Base-by-base conservation (phyloP, 2,113 vertebrate species). In the Pseudorasbora parva region DNA sequence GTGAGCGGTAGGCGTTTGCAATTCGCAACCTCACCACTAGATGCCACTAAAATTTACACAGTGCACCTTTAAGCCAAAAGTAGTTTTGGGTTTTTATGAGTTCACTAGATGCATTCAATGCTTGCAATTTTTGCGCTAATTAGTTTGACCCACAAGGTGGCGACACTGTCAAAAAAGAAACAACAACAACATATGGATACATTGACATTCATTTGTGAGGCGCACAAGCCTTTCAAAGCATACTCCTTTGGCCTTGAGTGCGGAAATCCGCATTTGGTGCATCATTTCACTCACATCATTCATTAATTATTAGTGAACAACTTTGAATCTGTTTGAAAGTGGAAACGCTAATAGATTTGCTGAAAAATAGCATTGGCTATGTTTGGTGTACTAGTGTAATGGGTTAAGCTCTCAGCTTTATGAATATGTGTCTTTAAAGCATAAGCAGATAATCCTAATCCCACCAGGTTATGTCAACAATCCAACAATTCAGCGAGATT, bases 371-470 rank as follows among this genome's bases (percentile, higher is more conserved):
- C 51, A 14, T 47, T n/a, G 21, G 68, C 33, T 51, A 19, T 66
- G 30, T 41, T 21, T 41, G 21, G 33, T 41, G 87, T 87, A 91
- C 88, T 90, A 88, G 79, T 87, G 88, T 91, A 92, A 92, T 90
- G 91, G 91, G 91, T 93, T 93, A 92, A 93, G 89, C 91, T 91
- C 82, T 88, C 74, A 59, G 88, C 86, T 88, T 92, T 87, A 90
- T 90, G 82, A 89, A 23, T 79, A 82, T 79, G 87, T 90, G 88
- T 85, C 88, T 59, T 57, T 81, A 86, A 88, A 86, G 88, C 92
- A 91, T 91, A 90, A 91, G 88, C 84, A 86, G 90, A 91, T 91
- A 90, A 93, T 92, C 87, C 85, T 93, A 90, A 93, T 92, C 92
- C 88, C 83, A 75, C 81, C 79, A 87, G 81, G 90, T 93, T 90